Percentiles rank a stretch among this genome's conserved stretches.
Evolutionary conservation across 2,113 vertebrate genomes (phyloP).

Genomic region (Trogon melanurus): DNA sequence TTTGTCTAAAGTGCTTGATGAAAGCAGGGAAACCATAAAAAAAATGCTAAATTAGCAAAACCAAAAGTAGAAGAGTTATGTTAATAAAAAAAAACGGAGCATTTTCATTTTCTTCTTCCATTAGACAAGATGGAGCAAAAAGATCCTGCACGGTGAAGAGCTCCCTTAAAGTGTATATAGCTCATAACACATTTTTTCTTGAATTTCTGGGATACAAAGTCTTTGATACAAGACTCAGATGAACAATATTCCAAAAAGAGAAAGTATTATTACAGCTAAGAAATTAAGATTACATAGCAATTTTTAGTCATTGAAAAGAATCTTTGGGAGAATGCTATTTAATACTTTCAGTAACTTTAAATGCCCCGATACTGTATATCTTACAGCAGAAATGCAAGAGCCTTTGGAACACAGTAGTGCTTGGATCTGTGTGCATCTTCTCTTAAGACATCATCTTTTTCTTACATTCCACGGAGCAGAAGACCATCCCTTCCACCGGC

Average conservation of each 20-base stretch:
- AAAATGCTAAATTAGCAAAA: constrained; percentile 13
- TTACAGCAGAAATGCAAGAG: constrained; percentile 73
- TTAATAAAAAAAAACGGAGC: neutral
- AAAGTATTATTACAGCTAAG: neutral
- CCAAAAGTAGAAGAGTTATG: neutral
- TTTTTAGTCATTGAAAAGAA: neutral
- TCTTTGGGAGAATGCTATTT: constrained; percentile 64
- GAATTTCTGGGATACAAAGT: neutral
- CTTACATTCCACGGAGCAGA: constrained; percentile 95
- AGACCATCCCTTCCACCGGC: constrained; percentile 86
- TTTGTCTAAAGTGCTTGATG: constrained; percentile 49
- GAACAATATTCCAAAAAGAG: neutral
- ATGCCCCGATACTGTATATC: neutral
- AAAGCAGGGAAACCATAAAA: neutral
- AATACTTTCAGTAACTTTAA: constrained; percentile 42
- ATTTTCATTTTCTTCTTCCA: constrained; percentile 1
- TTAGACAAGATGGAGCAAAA: neutral
- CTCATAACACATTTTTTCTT: neutral
- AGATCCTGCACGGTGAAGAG: neutral
- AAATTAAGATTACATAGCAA: neutral
- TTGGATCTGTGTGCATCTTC: neutral
- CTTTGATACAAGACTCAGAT: neutral
- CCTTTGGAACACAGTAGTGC: constrained; percentile 47
- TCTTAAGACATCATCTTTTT: constrained; percentile 84
- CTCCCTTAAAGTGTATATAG: neutral